phyloP scores from a whole-genome alignment of 2,888 invertebrate genomes.

The Therioaphis trifolii region DNA sequence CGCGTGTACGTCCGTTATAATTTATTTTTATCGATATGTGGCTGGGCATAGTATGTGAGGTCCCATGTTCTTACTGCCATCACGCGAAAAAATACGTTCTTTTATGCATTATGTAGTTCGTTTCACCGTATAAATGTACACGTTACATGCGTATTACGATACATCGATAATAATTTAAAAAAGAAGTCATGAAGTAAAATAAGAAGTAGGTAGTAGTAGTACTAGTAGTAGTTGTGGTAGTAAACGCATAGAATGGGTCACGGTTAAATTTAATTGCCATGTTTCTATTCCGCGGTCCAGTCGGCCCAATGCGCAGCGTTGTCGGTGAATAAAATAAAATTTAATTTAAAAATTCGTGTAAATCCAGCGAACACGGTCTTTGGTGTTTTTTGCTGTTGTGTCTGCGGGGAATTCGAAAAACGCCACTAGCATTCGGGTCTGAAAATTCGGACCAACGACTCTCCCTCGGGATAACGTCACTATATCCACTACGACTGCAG shows the following conservation, averaged over 20 bases:
- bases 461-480: not conserved
- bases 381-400: not conserved
- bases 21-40: too few relatives aligned
- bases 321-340: conserved; percentile 15
- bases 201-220: too few relatives aligned
- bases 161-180: too few relatives aligned
- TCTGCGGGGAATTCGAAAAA: conserved; percentile 28
- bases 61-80: too few relatives aligned
- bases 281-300: not conserved
- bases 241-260: conserved; percentile 23
- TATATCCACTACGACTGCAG: not conserved
- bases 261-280: conserved; percentile 18
- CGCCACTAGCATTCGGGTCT: not conserved
- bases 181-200: too few relatives aligned
- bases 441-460: conserved; percentile 22
- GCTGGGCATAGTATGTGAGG: too few relatives aligned
- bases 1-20: too few relatives aligned
- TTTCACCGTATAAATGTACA: too few relatives aligned
- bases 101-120: too few relatives aligned
- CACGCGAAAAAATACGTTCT: too few relatives aligned
- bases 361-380: conserved; percentile 21
- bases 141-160: too few relatives aligned
- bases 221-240: not conserved
- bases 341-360: conserved; percentile 42
- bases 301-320: too few relatives aligned